phyloP scores from a whole-genome alignment of 2,888 invertebrate species.

The Dryocosmus kuriphilus region DNA sequence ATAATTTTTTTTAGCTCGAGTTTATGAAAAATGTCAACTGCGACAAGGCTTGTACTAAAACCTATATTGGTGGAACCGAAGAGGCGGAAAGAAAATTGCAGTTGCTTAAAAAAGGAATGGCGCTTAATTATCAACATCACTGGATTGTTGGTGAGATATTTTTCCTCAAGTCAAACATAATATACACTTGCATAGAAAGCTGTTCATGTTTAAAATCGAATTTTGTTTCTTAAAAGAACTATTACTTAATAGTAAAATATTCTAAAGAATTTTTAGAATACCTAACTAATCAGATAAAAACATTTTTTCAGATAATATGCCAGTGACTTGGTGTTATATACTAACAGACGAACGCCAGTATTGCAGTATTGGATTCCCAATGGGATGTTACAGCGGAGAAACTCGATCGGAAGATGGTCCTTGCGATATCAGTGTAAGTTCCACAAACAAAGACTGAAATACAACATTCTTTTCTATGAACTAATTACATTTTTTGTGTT shows the following conservation, averaged over 20 bases:
- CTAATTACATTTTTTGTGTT: constrained; percentile 35
- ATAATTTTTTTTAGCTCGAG: constrained; percentile 79
- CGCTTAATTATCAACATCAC: constrained; percentile 98
- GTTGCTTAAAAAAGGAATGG: constrained; percentile 93
- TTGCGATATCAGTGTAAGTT: constrained; percentile 69
- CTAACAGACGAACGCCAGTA: constrained; percentile 86
- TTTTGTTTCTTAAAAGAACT: no score
- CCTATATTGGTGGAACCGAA: constrained; percentile 84
- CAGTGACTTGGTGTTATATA: constrained; percentile 97
- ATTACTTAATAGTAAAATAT: background rate
- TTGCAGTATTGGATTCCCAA: constrained; percentile 97
- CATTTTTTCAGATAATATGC: constrained; percentile 93
- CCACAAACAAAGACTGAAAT: background rate
- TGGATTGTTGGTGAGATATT: constrained; percentile 88
- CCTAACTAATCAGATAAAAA: background rate
- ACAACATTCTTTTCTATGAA: background rate
- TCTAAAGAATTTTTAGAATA: background rate
- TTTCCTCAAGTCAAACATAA: background rate
- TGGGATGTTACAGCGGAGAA: constrained; percentile 93
- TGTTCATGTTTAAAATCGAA: no score
- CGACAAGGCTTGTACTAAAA: constrained; percentile 82
- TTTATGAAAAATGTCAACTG: constrained; percentile 88
- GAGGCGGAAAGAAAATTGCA: constrained; percentile 86
- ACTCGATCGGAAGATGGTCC: constrained; percentile 63
- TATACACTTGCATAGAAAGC: background rate